Base-by-base conservation (phyloP, 1,140 invertebrate species). In the Drosophila parabipectinata region DNA sequence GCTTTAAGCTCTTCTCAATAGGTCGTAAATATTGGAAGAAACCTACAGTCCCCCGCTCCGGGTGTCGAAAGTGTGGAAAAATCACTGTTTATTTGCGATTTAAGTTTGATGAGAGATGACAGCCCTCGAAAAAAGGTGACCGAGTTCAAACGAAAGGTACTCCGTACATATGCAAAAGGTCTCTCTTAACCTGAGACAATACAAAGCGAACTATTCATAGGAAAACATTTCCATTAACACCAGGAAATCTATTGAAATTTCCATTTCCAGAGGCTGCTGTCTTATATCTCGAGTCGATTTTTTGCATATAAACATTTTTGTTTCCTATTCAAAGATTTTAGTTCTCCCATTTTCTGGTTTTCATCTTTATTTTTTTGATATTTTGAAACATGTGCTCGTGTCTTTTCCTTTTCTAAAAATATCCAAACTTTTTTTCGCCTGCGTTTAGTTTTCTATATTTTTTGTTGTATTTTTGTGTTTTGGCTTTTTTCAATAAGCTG, bases 321-420 rank as follows among this genome's bases (percentile, higher is more conserved):
- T 56, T 84, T 84, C 55, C 54, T 69, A 61, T 79, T 44, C 52
- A 32, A 77, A 77, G 47, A 50, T 32, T 54, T 39, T 50, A 34
- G 60, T 55, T 80, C 52, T 54, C 45, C 63, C 54, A 45, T 37
- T 21, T 57, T 45, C 48, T 58, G 52, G 48, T 60, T 75, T 63
- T 71, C 56, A 55, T 59, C 72, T 44, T 44, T 2, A 3, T 47
- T 21, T 45, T 78, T 73, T 68, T 77, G 82, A 88, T 85, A 82
- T 85, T 85, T 75, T 82, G 56, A 85, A 85, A 85, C 82, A 85
- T 85, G 83, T 85, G 82, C 82, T 77, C 74, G 54, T 48, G 54
- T 64, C 32, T 68, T 68, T 69, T 68, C 30, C 51, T 61, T 54
- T 85, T 77, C 83, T 87, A 87, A 72, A 87, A 82, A 88, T 88